phyloP scores from a whole-genome alignment of 2,797 vertebrate species.

The Crenuchus spilurus region DNA sequence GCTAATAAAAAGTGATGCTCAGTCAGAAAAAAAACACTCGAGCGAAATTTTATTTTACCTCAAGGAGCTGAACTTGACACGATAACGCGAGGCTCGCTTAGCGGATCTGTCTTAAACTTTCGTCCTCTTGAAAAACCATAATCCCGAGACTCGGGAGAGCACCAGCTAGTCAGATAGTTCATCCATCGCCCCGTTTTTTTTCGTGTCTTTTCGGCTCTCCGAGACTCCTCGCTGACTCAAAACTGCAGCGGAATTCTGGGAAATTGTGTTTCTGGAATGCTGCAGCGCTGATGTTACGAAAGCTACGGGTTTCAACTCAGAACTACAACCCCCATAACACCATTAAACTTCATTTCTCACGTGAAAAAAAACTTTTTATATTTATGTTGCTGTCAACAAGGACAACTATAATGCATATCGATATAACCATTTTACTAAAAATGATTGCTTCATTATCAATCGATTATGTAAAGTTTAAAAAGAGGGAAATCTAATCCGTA shows the following conservation, averaged over 20 bases:
- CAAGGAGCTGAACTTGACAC: constrained; percentile 22
- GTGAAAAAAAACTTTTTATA: neutral
- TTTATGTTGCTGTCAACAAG: neutral
- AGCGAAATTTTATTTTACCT: constrained; percentile 36
- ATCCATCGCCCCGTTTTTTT: constrained; percentile 46
- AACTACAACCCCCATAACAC: constrained; percentile 47
- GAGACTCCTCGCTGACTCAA: constrained; percentile 11
- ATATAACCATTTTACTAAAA: too few species aligned
- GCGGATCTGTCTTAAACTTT: constrained; percentile 5
- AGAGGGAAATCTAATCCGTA: too few species aligned
- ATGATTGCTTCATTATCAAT: too few species aligned
- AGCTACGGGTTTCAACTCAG: neutral
- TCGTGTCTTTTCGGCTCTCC: constrained; percentile 44
- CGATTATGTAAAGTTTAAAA: too few species aligned
- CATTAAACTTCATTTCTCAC: neutral
- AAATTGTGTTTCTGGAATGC: constrained; percentile 75
- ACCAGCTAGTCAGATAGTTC: constrained; percentile 25
- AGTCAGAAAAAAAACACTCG: neutral
- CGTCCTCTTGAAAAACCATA: constrained; percentile 34
- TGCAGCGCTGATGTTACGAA: constrained; percentile 16
- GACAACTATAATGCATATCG: neutral
- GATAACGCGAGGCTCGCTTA: neutral
- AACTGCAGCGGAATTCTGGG: constrained; percentile 73
- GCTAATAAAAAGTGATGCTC: constrained; percentile 12
- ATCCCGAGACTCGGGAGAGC: constrained; percentile 28